These are phyloP conservation scores for Enoplosus armatus DNA, from an alignment of 2,797 vertebrate species.

Conservation along the genomic window DNA sequence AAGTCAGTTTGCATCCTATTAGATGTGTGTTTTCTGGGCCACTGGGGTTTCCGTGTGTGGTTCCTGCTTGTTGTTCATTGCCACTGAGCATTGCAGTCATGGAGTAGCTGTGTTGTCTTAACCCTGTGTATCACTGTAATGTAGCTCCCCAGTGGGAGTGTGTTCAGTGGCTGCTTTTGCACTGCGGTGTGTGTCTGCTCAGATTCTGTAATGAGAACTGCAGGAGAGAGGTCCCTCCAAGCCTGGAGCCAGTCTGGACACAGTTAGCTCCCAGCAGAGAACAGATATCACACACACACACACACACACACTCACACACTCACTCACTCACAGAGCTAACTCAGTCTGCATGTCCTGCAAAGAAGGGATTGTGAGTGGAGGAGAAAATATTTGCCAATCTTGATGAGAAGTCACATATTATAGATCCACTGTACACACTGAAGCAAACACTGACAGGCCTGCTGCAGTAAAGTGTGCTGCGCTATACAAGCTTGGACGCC, in stretches of 20 bases:
- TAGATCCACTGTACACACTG: constrained; percentile 17
- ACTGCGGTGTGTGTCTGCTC: constrained; percentile 53
- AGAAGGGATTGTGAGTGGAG: constrained; percentile 11
- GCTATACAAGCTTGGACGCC: constrained; percentile 35
- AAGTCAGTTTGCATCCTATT: neutral
- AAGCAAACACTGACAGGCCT: constrained; percentile 35
- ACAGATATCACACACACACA: constrained; percentile 20
- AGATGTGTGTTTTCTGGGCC: constrained; percentile 2
- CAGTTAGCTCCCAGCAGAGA: constrained; percentile 50
- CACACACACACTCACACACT: constrained; percentile 16
- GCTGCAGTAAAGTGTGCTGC: constrained; percentile 64
- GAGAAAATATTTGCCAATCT: constrained; percentile 23
- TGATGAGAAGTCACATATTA: constrained; percentile 38
- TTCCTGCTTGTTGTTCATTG: constrained; percentile 28
- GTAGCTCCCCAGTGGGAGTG: constrained; percentile 53
- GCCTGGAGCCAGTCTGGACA: constrained; percentile 48
- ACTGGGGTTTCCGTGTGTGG: constrained; percentile 17
- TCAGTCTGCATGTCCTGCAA: constrained; percentile 25
- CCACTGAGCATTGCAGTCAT: constrained; percentile 53
- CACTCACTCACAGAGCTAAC: constrained; percentile 33
- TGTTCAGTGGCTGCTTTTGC: constrained; percentile 54
- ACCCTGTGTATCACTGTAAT: constrained; percentile 61
- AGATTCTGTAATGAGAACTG: constrained; percentile 71
- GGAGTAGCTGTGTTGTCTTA: constrained; percentile 61
- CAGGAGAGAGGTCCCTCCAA: constrained; percentile 55